Percentiles rank a stretch among this genome's conserved stretches.
These are phyloP conservation scores for Sinosuthora webbiana DNA, from an alignment of 2,113 vertebrate genomes.

Conservation along the genomic window DNA sequence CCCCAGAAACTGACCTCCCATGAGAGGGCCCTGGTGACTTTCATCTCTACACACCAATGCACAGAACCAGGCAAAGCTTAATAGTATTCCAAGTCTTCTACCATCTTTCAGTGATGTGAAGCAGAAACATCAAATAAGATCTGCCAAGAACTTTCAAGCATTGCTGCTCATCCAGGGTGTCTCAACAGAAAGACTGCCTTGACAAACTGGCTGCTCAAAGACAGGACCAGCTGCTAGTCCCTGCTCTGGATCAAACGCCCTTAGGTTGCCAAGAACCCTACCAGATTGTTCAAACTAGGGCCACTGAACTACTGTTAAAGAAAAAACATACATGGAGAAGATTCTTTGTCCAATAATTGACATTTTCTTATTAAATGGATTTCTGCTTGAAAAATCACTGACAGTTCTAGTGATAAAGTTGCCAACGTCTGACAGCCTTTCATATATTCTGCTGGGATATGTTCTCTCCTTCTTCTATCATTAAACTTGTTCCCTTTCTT, in stretches of 20 bases:
- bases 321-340: neutral
- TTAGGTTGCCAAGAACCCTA: neutral
- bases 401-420: neutral
- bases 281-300: neutral
- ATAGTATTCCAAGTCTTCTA: neutral
- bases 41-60: neutral
- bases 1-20: neutral
- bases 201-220: neutral
- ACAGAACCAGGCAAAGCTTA: neutral
- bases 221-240: neutral
- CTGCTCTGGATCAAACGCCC: neutral
- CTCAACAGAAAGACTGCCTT: neutral
- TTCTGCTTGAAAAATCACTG: conserved; percentile 32
- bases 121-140: neutral
- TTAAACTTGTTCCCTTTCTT: neutral
- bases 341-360: neutral
- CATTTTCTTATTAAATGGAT: conserved; percentile 2
- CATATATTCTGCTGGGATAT: neutral
- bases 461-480: neutral
- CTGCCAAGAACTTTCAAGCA: neutral
- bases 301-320: neutral
- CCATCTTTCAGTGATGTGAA: neutral
- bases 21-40: neutral
- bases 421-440: neutral
- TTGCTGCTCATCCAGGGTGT: neutral